A percentile compares a stretch with the other conserved stretches of the same genome.
Conservation (phyloP, 2,888 invertebrate genomes). For the Hydrotaea cyrtoneurina region DNA sequence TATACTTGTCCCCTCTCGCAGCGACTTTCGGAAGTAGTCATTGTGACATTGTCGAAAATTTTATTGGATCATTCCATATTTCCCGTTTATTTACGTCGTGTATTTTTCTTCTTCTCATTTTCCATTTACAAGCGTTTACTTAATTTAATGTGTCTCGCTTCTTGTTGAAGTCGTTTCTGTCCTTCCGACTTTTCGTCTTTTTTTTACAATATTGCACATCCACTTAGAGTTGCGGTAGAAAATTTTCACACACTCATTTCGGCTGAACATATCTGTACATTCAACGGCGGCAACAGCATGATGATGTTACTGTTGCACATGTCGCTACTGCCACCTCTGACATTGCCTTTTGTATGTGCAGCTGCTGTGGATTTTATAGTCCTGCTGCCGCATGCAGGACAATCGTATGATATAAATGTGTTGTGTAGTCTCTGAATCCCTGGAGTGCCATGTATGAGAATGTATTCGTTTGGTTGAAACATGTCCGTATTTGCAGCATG, state of each 20-base stretch:
- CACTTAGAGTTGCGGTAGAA: constrained; percentile 7
- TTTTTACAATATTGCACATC: background rate
- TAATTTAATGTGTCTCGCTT: constrained; percentile 30
- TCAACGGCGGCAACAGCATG: background rate
- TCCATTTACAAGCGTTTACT: constrained; percentile 15
- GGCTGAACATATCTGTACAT: background rate
- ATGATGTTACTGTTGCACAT: background rate
- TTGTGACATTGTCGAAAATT: constrained; percentile 2
- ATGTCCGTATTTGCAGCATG: constrained; percentile 1
- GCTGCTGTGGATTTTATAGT: background rate
- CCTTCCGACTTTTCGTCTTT: background rate
- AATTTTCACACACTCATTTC: background rate
- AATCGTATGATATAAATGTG: constrained; percentile 19
- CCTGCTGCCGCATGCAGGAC: background rate
- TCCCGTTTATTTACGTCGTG: background rate
- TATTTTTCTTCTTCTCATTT: background rate
- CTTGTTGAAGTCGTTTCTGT: constrained; percentile 15
- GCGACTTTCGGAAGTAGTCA: background rate
- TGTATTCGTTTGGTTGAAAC: background rate
- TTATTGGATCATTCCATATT: constrained; percentile 14
- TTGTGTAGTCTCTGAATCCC: constrained; percentile 15
- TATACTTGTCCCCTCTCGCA: background rate
- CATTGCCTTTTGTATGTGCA: background rate
- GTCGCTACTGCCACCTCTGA: background rate
- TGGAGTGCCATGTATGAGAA: background rate